Evolutionary conservation across 2,888 invertebrate genomes (phyloP).

Genomic region (Bursaphelenchus okinawaensis): DNA sequence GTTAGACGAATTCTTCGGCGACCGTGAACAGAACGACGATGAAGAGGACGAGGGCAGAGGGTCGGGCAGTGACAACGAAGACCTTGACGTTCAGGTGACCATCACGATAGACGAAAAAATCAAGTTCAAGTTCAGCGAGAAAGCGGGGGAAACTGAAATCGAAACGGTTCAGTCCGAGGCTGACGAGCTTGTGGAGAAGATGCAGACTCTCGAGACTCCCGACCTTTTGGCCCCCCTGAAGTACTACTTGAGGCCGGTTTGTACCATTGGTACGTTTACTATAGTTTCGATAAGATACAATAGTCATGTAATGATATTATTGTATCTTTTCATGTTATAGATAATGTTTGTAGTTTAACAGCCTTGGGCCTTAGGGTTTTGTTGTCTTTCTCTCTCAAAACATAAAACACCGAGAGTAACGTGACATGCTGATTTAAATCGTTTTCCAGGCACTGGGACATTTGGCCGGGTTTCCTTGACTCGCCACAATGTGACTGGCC

Average conservation of each 20-base stretch:
- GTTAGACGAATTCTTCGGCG: slow-evolving; percentile 3
- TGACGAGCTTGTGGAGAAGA: slow-evolving; percentile 6
- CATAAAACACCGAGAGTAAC: no score
- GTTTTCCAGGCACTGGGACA: slow-evolving; percentile 74
- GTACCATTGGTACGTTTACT: slow-evolving; percentile 25
- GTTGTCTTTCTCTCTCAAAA: neutral
- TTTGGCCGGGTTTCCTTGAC: slow-evolving; percentile 87
- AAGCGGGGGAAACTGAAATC: neutral
- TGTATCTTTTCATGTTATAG: neutral
- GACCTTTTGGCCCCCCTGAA: slow-evolving; percentile 18
- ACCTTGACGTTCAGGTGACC: neutral
- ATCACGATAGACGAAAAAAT: neutral
- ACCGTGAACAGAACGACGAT: neutral
- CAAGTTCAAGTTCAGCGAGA: slow-evolving; percentile 3
- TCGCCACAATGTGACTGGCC: slow-evolving; percentile 63
- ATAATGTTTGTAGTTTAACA: slow-evolving; percentile 15
- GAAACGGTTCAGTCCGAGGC: neutral
- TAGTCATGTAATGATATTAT: slow-evolving; percentile 8
- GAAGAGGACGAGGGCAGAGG: slow-evolving; percentile 12
- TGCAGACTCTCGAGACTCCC: neutral
- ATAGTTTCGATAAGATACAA: slow-evolving; percentile 4
- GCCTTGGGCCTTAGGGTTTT: neutral
- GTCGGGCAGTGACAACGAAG: neutral
- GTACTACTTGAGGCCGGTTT: slow-evolving; percentile 22
- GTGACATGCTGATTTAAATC: no score